These are phyloP conservation scores for Barnardius zonarius DNA, from an alignment of 2,113 vertebrate species.

Conservation along the genomic window DNA sequence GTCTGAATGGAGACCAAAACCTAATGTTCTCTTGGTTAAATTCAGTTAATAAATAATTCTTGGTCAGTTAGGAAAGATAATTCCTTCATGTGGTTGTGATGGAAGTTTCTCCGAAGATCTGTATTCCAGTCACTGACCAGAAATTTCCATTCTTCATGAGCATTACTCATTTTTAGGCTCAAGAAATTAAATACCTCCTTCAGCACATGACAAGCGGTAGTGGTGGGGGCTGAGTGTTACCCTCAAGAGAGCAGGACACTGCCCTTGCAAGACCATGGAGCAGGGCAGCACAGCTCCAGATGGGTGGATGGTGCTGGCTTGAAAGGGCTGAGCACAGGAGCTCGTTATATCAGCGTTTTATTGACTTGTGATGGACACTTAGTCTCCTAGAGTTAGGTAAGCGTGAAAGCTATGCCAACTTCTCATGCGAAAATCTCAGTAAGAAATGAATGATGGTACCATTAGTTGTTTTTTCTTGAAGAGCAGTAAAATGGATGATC, in stretches of 20 bases:
- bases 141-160: not conserved
- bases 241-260: not conserved
- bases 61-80: not conserved
- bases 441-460: not conserved
- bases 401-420: not conserved
- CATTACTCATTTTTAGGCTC: not conserved
- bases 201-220: not conserved
- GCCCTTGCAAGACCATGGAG: not conserved
- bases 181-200: not conserved
- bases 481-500: not conserved
- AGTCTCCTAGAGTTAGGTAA: not conserved
- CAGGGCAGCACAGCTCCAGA: not conserved
- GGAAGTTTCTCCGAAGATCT: not conserved
- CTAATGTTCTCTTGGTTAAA: not conserved
- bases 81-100: not conserved
- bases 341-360: not conserved
- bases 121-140: not conserved
- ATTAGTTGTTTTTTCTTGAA: not conserved
- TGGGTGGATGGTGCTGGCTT: not conserved
- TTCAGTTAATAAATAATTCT: not conserved
- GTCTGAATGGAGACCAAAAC: not conserved
- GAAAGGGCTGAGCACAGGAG: not conserved
- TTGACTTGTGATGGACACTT: fast-evolving
- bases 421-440: not conserved
- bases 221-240: not conserved